Base-by-base conservation (phyloP, 2,797 vertebrate genomes). In the Phoeniculus purpureus region DNA sequence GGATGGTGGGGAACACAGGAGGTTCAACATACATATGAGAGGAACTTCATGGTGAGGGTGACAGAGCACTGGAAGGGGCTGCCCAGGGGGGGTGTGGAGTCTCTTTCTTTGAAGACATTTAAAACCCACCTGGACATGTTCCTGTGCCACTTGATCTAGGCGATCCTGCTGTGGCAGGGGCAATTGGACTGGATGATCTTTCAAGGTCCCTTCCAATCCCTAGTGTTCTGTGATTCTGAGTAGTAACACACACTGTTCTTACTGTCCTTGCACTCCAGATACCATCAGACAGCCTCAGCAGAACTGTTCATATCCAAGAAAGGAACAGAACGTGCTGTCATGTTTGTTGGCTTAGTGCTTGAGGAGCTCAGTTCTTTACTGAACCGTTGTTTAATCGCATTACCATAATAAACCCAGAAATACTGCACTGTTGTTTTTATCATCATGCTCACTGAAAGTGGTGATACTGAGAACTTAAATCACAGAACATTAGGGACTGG, bases 1-100 rank as follows among this genome's bases (percentile, higher is more conserved):
- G 0, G 59, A 32, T 26, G 0, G 0, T 17, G 5, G 17, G 11
- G n/a, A n/a, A n/a, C n/a, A n/a, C n/a, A n/a, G n/a, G n/a, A n/a
- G n/a, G n/a, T n/a, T n/a, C n/a, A n/a, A n/a, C n/a, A n/a, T n/a
- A n/a, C n/a, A n/a, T n/a, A n/a, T n/a, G n/a, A n/a, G n/a, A n/a
- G n/a, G n/a, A n/a, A n/a, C n/a, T n/a, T n/a, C n/a, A n/a, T n/a
- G n/a, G n/a, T n/a, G n/a, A n/a, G n/a, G n/a, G n/a, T n/a, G n/a
- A n/a, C n/a, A n/a, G n/a, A n/a, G n/a, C n/a, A n/a, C n/a, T n/a
- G n/a, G n/a, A n/a, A n/a, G n/a, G n/a, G n/a, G n/a, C n/a, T n/a
- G n/a, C n/a, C n/a, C n/a, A n/a, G n/a, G n/a, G n/a, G n/a, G n/a
- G n/a, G n/a, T n/a, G n/a, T n/a, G n/a, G n/a, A n/a, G n/a, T n/a